Percentiles rank a stretch among this genome's conserved stretches.
phyloP scores from a whole-genome alignment of 2,113 vertebrate genomes.

The Coreoperca whiteheadi region DNA sequence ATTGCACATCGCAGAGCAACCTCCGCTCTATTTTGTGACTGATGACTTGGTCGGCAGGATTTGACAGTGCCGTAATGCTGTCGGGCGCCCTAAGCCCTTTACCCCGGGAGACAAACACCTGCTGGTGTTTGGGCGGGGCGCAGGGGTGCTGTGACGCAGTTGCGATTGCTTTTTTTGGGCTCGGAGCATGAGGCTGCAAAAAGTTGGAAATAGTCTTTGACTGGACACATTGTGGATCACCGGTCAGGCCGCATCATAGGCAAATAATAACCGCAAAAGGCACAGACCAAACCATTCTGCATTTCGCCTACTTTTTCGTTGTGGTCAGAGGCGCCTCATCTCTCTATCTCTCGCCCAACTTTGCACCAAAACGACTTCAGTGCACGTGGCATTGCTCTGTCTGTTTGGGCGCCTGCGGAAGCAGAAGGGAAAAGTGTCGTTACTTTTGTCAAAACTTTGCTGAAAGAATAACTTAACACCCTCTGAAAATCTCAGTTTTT shows the following conservation, averaged over 20 bases:
- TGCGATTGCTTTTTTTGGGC: neutral
- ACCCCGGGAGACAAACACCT: neutral
- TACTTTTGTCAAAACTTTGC: neutral
- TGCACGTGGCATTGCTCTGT: neutral
- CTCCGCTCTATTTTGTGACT: constrained; percentile 62
- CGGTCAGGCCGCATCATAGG: neutral
- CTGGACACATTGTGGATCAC: too few relatives aligned
- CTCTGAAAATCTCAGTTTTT: too few relatives aligned
- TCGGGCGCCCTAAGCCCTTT: constrained; percentile 2
- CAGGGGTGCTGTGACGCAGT: neutral
- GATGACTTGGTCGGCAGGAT: neutral
- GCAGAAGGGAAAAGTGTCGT: neutral
- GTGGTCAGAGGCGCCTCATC: too few relatives aligned
- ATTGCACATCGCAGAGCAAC: constrained; percentile 68
- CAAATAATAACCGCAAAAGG: neutral
- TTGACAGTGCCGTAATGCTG: neutral
- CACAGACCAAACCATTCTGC: neutral
- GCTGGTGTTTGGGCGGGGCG: neutral
- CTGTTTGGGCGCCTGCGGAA: too few relatives aligned
- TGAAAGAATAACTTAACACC: neutral
- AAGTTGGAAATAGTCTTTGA: neutral
- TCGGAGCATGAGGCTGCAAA: neutral
- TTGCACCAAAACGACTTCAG: neutral
- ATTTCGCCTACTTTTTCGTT: neutral
- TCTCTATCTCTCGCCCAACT: neutral